Base-by-base conservation (phyloP, 2,797 vertebrate genomes). In the Furcifer pardalis region DNA sequence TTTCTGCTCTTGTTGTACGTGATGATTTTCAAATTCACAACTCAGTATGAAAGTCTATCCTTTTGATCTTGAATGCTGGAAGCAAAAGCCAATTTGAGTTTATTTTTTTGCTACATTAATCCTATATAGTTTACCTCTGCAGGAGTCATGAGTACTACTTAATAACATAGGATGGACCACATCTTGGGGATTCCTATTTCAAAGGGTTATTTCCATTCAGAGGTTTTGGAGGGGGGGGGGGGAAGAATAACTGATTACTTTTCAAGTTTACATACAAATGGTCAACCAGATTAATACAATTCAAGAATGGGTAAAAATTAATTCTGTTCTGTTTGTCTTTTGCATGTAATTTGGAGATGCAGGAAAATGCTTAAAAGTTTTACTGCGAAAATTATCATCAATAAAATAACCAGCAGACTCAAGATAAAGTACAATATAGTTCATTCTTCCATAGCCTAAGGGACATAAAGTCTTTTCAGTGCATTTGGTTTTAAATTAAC, bases 231-330 rank as follows among this genome's bases (percentile, higher is more conserved):
- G 27, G 62, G 37, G 37, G 30, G 30, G n/a, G n/a, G n/a, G n/a
- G n/a, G n/a, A n/a, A n/a, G n/a, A n/a, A 77, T 77, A 40, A 77
- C 35, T 37, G 35, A 62, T 77, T 77, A 19, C 23, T 2, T 17
- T 77, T 37, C 25, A 42, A 62, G 25, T 60, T 77, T 60, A 37
- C 10, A 60, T n/a, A 4, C 1, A 83, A 46, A 19, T 49, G 71
- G 5, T 56, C 79, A 81, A 37, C 81, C 0, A 7, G 46, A 30
- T 32, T 0, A 85, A 71, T 87, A 82, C 19, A 85, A 76, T 52
- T 15, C 82, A 30, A 82, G 4, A 19, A 44, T 84, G 82, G 49
- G 10, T 15, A 86, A 83, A 90, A 84, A 71, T 44, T 19, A 15
- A 62, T 63, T 69, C 4, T 78, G 74, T 60, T 73, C 1, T 86